Base-by-base conservation (phyloP, 2,797 vertebrate genomes). In the Morus bassanus region DNA sequence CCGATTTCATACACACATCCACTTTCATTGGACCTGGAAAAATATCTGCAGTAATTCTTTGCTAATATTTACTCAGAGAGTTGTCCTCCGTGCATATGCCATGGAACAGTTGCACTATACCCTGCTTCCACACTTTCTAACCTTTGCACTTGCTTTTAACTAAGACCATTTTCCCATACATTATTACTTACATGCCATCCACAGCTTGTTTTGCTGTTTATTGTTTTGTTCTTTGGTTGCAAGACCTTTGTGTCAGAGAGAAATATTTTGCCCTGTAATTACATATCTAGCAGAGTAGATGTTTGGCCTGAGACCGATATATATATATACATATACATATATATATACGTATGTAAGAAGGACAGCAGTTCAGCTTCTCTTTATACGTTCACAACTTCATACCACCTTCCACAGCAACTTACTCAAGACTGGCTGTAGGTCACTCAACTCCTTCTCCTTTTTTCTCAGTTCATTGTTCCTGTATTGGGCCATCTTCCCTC, bases 21-120 rank as follows among this genome's bases (percentile, higher is more conserved):
- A 65, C 56, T 59, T 73, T 45, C 73, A 37, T 37, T 39, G 82
- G n/a, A 65, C 27, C 19, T 78, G 75, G 63, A 77, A 74, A 53
- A 85, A 80, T 56, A 89, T 45, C 72, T 91, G 64, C 37, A 87
- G 60, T 70, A 74, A 77, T 85, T 83, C 15, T 87, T 63, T 50
- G 60, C 72, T 87, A 88, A 93, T 93, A 92, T 80, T 95, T 92
- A 83, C 75, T 84, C 46, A 91, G 43, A 89, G 33, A 72, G 4
- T 60, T 88, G 46, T 41, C 56, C 45, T 88, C n/a, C 45, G 13
- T 68, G 39, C 18, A 56, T 84, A 17, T 48, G 57, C 50, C 41
- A 53, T 2, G 10, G 51, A 85, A 85, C 18, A 64, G 54, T 30
- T 87, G 86, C 31, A 30, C 25, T 93, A 30, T 27, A 95, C 64